Conservation (phyloP, 1,140 invertebrate species). For the Brachionus paranguensis region DNA sequence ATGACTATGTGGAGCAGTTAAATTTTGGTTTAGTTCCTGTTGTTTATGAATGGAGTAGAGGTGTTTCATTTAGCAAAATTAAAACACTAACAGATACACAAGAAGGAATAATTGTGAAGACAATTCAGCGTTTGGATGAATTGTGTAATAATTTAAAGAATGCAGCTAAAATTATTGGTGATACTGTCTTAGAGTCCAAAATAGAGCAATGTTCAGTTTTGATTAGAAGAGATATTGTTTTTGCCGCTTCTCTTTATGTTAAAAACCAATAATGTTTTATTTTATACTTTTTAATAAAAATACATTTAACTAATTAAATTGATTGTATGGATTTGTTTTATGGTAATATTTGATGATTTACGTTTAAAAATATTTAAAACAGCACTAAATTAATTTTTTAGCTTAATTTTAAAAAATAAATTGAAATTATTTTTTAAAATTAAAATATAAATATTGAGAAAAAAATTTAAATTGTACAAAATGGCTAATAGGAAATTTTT, state of each 20-base stretch:
- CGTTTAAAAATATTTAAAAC: too few relatives aligned
- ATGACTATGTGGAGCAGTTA: slow-evolving; percentile 63
- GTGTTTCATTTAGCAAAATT: slow-evolving; percentile 45
- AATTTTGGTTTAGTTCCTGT: slow-evolving; percentile 86
- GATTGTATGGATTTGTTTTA: too few relatives aligned
- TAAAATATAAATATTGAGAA: too few relatives aligned
- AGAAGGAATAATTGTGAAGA: slow-evolving; percentile 93
- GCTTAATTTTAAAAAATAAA: too few relatives aligned
- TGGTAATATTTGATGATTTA: too few relatives aligned
- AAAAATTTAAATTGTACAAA: too few relatives aligned
- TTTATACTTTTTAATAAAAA: background rate
- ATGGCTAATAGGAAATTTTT: too few relatives aligned
- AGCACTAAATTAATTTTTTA: too few relatives aligned
- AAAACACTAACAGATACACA: slow-evolving; percentile 15
- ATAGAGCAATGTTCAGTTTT: slow-evolving; percentile 87
- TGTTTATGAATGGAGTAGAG: slow-evolving; percentile 87
- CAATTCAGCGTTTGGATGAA: slow-evolving; percentile 92
- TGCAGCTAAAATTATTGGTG: slow-evolving; percentile 84
- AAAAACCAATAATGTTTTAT: slow-evolving; percentile 16
- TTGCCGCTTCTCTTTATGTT: slow-evolving; percentile 84
- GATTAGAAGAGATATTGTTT: slow-evolving; percentile 96
- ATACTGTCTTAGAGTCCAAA: slow-evolving; percentile 79
- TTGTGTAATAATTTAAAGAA: slow-evolving; percentile 75
- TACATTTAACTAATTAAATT: background rate
- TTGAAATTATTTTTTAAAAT: too few relatives aligned